phyloP scores from a whole-genome alignment of 2,797 vertebrate species.

The Pogoniulus pusillus region DNA sequence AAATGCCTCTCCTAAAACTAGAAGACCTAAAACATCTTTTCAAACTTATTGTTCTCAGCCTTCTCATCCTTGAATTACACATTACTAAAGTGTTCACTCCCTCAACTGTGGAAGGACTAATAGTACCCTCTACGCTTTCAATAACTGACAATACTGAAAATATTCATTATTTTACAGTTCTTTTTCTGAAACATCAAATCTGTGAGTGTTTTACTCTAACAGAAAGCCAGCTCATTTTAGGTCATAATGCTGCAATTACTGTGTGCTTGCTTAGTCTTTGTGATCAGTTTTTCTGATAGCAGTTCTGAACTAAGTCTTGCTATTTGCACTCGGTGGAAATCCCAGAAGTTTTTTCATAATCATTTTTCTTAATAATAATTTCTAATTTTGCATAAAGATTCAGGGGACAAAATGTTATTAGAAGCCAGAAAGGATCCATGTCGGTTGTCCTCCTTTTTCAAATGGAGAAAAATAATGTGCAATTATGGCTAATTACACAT shows the following conservation, averaged over 20 bases:
- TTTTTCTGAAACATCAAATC: background rate
- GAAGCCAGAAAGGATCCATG: background rate
- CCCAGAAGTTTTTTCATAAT: background rate
- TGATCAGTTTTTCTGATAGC: background rate
- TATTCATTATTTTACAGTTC: background rate
- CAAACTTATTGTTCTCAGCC: background rate
- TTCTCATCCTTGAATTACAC: background rate
- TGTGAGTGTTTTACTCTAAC: background rate
- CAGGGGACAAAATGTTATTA: background rate
- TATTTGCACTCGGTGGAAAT: background rate
- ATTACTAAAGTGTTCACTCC: background rate
- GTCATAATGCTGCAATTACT: background rate
- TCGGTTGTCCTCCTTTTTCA: background rate
- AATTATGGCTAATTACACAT: slow-evolving; percentile 4
- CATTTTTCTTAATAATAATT: background rate
- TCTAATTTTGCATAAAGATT: background rate
- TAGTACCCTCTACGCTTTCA: background rate
- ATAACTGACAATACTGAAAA: background rate
- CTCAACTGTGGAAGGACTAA: background rate
- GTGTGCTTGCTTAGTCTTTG: background rate
- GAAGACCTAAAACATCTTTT: background rate
- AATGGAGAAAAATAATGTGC: background rate
- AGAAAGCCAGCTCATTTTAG: background rate
- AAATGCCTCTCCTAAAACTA: background rate
- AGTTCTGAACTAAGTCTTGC: background rate